Percentiles rank a stretch among this genome's conserved stretches.
Conservation (phyloP, 2,888 invertebrate species). For the Baccha elongata region DNA sequence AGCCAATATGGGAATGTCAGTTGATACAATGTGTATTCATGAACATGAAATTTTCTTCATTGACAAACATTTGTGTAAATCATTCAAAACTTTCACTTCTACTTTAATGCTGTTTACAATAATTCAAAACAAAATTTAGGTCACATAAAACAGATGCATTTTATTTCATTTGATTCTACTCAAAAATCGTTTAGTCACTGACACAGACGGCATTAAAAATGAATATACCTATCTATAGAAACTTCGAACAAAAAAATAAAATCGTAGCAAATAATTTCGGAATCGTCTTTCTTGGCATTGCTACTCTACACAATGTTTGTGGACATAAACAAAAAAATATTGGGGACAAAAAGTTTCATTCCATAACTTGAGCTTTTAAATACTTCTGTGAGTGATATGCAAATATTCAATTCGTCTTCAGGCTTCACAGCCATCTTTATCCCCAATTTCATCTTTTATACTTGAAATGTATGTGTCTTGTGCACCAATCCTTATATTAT, state of each 20-base stretch:
- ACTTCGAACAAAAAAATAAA: not conserved
- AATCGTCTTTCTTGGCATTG: slow-evolving; percentile 16
- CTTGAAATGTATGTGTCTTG: not conserved
- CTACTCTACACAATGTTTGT: not conserved
- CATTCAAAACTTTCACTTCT: not conserved
- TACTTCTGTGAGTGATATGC: slow-evolving; percentile 55
- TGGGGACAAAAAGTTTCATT: slow-evolving; percentile 28
- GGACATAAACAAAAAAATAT: slow-evolving; percentile 14
- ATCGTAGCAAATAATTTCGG: not conserved
- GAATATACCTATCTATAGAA: not conserved
- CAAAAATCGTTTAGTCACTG: slow-evolving; percentile 7
- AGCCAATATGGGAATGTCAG: too few relatives aligned
- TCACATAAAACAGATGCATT: slow-evolving; percentile 32
- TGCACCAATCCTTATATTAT: slow-evolving; percentile 32
- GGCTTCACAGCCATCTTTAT: slow-evolving; percentile 31
- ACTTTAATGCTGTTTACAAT: slow-evolving; percentile 6
- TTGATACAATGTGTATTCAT: too few relatives aligned
- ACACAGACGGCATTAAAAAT: slow-evolving; percentile 1
- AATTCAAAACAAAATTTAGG: slow-evolving; percentile 14
- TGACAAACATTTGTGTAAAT: not conserved
- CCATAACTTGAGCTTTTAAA: slow-evolving; percentile 42
- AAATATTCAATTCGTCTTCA: slow-evolving; percentile 61
- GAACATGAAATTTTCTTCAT: not conserved
- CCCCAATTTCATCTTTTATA: slow-evolving; percentile 20
- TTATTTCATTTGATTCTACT: not conserved